Percentiles rank a stretch among this genome's conserved stretches.
phyloP scores from a whole-genome alignment of 1,140 invertebrate genomes.

The Saccostrea glomerata region DNA sequence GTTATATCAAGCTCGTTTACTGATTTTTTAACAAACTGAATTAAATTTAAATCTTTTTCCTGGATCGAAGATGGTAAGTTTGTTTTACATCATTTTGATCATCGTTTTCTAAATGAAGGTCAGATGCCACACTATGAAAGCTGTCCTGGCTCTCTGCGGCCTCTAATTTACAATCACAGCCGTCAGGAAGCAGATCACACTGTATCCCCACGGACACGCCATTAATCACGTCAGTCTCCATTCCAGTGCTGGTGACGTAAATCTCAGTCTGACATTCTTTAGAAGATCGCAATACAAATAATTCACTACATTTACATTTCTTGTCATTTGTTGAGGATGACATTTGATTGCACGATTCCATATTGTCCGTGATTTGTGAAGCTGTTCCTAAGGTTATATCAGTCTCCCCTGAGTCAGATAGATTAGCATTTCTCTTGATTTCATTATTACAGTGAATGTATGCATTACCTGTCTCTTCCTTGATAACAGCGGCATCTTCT shows the following conservation, averaged over 20 bases:
- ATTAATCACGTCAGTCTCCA: slow-evolving; percentile 10
- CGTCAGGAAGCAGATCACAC: neutral
- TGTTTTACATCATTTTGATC: neutral
- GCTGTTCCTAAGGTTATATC: slow-evolving; percentile 7
- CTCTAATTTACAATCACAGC: slow-evolving; percentile 14
- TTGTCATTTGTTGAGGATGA: slow-evolving; percentile 16
- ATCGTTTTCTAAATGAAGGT: neutral
- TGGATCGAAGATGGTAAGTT: neutral
- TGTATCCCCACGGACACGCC: slow-evolving; percentile 3
- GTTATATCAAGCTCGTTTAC: too few relatives aligned
- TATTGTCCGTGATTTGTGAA: neutral
- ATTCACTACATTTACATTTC: slow-evolving; percentile 16
- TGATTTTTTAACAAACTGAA: too few relatives aligned
- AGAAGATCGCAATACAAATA: slow-evolving; percentile 19
- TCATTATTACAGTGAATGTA: neutral
- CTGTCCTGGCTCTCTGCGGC: neutral
- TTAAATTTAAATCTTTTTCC: neutral
- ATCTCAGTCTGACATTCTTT: neutral
- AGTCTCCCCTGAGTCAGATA: neutral
- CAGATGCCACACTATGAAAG: neutral
- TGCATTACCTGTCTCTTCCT: neutral
- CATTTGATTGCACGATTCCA: slow-evolving; percentile 2
- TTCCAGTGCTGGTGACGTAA: neutral
- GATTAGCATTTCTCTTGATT: neutral
- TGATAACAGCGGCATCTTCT: neutral